Conservation (phyloP, 2,113 vertebrate genomes). For the Hipposideros armiger region DNA sequence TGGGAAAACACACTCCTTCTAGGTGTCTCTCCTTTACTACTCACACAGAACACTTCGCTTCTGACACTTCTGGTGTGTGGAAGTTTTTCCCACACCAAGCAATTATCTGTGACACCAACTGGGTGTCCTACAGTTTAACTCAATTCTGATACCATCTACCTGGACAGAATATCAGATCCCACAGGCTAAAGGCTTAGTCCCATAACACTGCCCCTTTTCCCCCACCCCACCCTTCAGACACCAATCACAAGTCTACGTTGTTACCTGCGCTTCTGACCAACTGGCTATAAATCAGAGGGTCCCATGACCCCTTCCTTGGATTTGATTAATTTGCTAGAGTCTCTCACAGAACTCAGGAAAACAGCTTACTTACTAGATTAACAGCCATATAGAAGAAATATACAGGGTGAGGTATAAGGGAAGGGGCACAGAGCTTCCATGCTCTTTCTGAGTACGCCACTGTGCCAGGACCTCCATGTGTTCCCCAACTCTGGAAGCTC, state of each 20-base stretch:
- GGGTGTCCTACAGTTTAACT: not conserved
- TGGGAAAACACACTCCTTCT: not conserved
- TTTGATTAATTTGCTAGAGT: not conserved
- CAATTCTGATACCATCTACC: not conserved
- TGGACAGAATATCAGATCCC: not conserved
- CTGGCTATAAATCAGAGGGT: not conserved
- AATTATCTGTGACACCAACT: not conserved
- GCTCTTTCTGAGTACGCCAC: not conserved
- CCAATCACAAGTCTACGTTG: not conserved
- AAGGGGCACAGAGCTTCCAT: not conserved
- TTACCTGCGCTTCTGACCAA: not conserved
- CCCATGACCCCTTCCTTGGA: not conserved
- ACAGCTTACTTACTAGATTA: not conserved
- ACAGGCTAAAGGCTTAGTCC: not conserved
- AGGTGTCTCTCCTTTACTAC: not conserved
- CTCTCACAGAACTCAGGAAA: not conserved
- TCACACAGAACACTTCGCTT: not conserved
- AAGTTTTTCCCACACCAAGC: not conserved
- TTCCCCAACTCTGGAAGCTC: not conserved
- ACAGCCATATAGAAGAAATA: not conserved
- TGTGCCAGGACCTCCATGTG: not conserved
- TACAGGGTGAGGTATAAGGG: not conserved
- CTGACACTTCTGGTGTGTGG: not conserved
- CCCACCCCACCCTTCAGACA: not conserved
- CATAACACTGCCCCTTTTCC: not conserved